A percentile compares a stretch with the other conserved stretches of the same genome.
Conservation (phyloP, 2,113 vertebrate species). For the Mormyrus lacerda region DNA sequence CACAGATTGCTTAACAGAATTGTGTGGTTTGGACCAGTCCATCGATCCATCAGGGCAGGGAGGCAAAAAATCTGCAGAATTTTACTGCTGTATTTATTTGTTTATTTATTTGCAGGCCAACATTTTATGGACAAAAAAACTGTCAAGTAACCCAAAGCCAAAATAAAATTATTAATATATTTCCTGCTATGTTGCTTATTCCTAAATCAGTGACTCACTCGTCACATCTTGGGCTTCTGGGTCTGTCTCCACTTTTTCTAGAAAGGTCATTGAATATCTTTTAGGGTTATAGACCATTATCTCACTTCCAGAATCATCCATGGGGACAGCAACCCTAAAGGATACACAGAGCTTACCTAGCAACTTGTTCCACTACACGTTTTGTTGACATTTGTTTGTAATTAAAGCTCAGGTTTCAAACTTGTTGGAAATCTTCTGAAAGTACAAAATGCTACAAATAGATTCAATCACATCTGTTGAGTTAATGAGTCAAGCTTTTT, state of each 20-base stretch:
- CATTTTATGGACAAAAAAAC: background rate
- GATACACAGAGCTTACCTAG: background rate
- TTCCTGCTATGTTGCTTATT: background rate
- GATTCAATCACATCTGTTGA: background rate
- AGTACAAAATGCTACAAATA: background rate
- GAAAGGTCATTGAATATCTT: background rate
- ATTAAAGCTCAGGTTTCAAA: background rate
- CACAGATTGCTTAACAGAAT: background rate
- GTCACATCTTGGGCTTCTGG: background rate
- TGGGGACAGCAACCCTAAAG: background rate
- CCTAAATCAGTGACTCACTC: background rate
- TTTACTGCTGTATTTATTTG: background rate
- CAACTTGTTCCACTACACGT: background rate
- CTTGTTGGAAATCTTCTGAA: background rate
- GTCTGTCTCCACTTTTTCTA: background rate
- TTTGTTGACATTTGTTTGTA: background rate
- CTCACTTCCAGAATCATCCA: background rate
- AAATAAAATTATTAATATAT: background rate
- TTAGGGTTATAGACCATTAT: background rate
- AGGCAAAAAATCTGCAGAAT: background rate
- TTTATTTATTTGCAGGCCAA: background rate
- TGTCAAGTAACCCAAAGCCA: background rate
- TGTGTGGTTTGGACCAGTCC: background rate
- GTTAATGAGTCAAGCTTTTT: constrained; percentile 3
- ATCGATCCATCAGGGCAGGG: background rate